Base-by-base conservation (phyloP, 2,797 vertebrate genomes). In the Labeo calbasu region DNA sequence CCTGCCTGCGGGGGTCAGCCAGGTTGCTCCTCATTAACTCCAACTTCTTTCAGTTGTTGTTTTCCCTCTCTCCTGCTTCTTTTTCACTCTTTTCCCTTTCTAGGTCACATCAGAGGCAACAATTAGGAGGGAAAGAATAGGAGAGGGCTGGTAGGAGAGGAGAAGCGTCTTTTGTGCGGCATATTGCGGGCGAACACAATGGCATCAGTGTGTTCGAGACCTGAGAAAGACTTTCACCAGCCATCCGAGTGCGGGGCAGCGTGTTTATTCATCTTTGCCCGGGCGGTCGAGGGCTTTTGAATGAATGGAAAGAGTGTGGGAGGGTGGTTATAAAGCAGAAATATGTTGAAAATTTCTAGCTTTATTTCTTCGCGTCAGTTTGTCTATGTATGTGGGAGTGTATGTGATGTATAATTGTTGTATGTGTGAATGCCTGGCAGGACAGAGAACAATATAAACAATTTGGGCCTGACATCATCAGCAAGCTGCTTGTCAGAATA, bases 331-430 rank as follows among this genome's bases (percentile, higher is more conserved):
- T 89, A 86, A 19, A 84, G 86, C 79, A 87, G 53, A 88, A 88
- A 86, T 69, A 92, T 88, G 90, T 86, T 2, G 89, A 86, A 89
- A 91, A 93, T 93, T 90, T 70, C 68, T 36, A 89, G 85, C 86
- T 89, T 84, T 77, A 59, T 32, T 69, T 66, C 32, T 68, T 36
- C 2, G n/a, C 50, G 51, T 48, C 79, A 4, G n/a, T n/a, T 57
- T 84, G 59, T 83, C 50, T 80, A 66, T 46, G 63, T 63, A 76
- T 85, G 73, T 86, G 65, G 73, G 55, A 40, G 71, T 65, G 13
- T 50, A 32, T 85, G 76, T 23, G 14, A 57, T 46, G 79, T 28
- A 57, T 81, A 71, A 81, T 71, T 81, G 57, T 79, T 10, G 73
- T 77, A 78, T 83, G 66, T 81, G 75, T 68, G 13, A 77, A 71